Percentiles rank a stretch among this genome's conserved stretches.
Evolutionary conservation across 2,113 vertebrate species (phyloP).

Genomic region (Sorex fumeus): DNA sequence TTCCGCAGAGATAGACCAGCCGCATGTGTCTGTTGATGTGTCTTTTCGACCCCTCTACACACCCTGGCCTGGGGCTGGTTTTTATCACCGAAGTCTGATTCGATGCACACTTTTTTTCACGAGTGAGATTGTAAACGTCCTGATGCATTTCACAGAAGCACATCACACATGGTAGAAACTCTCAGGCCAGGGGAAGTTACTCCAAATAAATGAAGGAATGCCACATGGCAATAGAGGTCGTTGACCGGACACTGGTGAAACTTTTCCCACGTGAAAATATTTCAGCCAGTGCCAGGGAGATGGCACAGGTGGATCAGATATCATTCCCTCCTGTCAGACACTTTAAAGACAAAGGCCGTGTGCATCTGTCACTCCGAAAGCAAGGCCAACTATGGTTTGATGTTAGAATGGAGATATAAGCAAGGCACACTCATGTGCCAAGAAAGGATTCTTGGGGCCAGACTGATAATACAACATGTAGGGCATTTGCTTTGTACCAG

Average conservation of each 20-base stretch:
- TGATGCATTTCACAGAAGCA: conserved; percentile 55
- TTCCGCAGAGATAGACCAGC: conserved; percentile 11
- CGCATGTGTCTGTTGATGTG: not conserved
- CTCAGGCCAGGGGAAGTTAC: not conserved
- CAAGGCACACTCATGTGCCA: not conserved
- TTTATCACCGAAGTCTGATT: conserved; percentile 31
- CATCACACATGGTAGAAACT: not conserved
- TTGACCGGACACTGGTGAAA: not conserved
- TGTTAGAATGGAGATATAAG: not conserved
- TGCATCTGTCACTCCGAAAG: not conserved
- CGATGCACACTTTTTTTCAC: not conserved
- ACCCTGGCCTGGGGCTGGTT: conserved; percentile 14
- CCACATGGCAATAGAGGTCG: not conserved
- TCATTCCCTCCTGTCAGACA: not conserved
- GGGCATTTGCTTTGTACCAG: too few relatives aligned
- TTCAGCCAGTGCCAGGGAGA: not conserved
- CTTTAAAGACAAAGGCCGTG: not conserved
- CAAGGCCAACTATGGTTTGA: conserved; percentile 1
- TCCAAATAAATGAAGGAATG: conserved; percentile 1
- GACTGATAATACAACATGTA: too few relatives aligned
- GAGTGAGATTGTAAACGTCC: not conserved
- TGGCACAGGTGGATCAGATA: not conserved
- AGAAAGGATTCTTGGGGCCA: not conserved
- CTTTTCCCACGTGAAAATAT: not conserved
- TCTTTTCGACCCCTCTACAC: conserved; percentile 49